Conservation (phyloP, 2,888 invertebrate genomes). For the Ephialtes manifestator region DNA sequence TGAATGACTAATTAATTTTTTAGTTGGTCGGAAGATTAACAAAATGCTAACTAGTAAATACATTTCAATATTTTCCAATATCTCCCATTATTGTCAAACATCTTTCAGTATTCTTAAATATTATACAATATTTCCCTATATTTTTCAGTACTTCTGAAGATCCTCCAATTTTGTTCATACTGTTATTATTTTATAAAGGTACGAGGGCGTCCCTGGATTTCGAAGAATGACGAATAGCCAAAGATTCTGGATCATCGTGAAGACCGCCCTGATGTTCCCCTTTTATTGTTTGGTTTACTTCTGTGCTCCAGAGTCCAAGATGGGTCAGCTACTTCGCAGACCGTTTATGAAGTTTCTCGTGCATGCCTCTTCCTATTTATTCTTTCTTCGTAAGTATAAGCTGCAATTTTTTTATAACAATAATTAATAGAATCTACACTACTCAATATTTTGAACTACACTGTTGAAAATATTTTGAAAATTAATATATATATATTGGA, state of each 20-base stretch:
- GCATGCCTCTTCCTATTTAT: conserved; percentile 97
- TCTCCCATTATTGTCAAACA: no score
- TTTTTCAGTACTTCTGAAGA: no score
- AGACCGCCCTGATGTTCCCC: conserved; percentile 94
- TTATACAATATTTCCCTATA: no score
- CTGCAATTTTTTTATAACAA: conserved; percentile 15
- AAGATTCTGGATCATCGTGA: conserved; percentile 91
- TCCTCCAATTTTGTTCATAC: not conserved
- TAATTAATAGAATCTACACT: not conserved
- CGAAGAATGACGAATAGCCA: conserved; percentile 92
- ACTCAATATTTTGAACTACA: no score
- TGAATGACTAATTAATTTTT: not conserved
- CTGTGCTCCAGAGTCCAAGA: conserved; percentile 92
- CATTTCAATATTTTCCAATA: no score
- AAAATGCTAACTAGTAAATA: not conserved
- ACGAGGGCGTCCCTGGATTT: conserved; percentile 98
- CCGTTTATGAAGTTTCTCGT: conserved; percentile 99
- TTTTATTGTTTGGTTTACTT: conserved; percentile 95
- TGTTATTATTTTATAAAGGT: conserved; percentile 83
- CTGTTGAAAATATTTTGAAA: no score
- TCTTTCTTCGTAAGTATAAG: conserved; percentile 94
- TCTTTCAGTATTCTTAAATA: no score
- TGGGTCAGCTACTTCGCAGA: conserved; percentile 94
- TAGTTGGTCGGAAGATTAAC: not conserved
- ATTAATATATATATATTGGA: no score